Evolutionary conservation across 2,113 vertebrate genomes (phyloP), one percentile per base, ranked within the genome.

Genomic region (Tragulus kanchil): DNA sequence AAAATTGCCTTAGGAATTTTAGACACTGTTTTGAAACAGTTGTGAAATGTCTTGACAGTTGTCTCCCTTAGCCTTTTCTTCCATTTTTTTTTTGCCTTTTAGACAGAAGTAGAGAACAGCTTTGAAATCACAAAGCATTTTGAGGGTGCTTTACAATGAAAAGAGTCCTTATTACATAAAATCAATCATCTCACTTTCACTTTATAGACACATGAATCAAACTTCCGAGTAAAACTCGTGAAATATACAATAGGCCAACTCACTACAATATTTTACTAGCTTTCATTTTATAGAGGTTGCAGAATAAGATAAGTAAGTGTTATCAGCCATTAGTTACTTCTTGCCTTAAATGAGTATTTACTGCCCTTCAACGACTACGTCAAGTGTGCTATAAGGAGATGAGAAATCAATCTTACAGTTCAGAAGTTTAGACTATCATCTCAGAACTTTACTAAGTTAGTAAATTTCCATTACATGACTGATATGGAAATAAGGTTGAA

Each of bases 51-150:
- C 90, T 88, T 90, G 36, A 81, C 75, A 79, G 31, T 59, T 97
- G n/a, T 69, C 87, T 77, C 67, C 23, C 26, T 64, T 81, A 94
- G 81, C 3, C 26, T 81, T 93, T 95, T 79, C 17, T 93, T 64
- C 36, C 36, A 36, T 36, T 11, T 52, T 42, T 7, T 36, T 81
- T 65, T 92, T 64, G 50, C 16, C 23, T 92, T 81, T 95, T 67
- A 93, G 62, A 90, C 36, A 85, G 79, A 82, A 88, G 45, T 19
- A 82, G 61, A 79, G 26, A 87, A 94, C 4, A 48, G 75, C 59
- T 97, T 77, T 92, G n/a, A 85, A 94, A 93, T 85, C 36, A 59
- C 56, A 86, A 88, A 84, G 61, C 52, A 95, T 82, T 93, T 96
- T 42, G 50, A 95, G n/a, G 56, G 77, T n/a, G 42, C 45, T 17